Evolutionary conservation across 1,140 invertebrate genomes (phyloP).

Genomic region (Drosophila rhopaloa): DNA sequence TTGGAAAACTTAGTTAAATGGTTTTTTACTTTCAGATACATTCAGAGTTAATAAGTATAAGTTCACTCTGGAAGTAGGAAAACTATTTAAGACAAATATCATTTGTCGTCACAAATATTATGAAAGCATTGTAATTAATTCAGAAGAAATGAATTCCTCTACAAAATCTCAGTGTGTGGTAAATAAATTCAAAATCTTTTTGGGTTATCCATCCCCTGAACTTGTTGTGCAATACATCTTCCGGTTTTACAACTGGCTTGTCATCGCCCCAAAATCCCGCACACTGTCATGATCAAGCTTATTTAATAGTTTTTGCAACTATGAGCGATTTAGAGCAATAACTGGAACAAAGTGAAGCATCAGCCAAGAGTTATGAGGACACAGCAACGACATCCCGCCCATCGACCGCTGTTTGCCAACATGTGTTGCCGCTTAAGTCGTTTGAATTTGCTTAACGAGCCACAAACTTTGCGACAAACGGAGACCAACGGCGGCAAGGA

Average conservation of each 20-base stretch:
- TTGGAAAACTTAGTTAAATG: too few relatives aligned
- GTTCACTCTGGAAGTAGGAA: too few relatives aligned
- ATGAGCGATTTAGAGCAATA: slow-evolving; percentile 75
- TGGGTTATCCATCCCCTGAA: not conserved
- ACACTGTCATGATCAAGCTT: slow-evolving; percentile 49
- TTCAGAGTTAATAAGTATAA: too few relatives aligned
- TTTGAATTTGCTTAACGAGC: slow-evolving; percentile 83
- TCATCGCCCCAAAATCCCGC: slow-evolving; percentile 17
- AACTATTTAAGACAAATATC: too few relatives aligned
- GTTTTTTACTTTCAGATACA: too few relatives aligned
- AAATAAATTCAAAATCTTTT: not conserved
- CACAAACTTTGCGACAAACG: slow-evolving; percentile 81
- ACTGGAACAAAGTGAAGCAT: slow-evolving; percentile 50
- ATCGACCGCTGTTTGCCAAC: slow-evolving; percentile 66
- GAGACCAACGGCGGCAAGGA: slow-evolving; percentile 42
- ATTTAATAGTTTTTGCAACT: slow-evolving; percentile 72
- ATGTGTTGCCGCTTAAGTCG: slow-evolving; percentile 82
- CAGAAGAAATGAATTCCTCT: too few relatives aligned
- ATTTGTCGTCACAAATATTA: too few relatives aligned
- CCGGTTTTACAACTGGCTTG: not conserved
- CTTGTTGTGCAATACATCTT: not conserved
- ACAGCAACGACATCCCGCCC: slow-evolving; percentile 32
- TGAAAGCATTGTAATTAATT: too few relatives aligned
- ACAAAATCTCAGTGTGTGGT: too few relatives aligned
- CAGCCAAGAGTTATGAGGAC: slow-evolving; percentile 69